Base-by-base conservation (phyloP, 2,113 vertebrate genomes). In the Clarias magur region DNA sequence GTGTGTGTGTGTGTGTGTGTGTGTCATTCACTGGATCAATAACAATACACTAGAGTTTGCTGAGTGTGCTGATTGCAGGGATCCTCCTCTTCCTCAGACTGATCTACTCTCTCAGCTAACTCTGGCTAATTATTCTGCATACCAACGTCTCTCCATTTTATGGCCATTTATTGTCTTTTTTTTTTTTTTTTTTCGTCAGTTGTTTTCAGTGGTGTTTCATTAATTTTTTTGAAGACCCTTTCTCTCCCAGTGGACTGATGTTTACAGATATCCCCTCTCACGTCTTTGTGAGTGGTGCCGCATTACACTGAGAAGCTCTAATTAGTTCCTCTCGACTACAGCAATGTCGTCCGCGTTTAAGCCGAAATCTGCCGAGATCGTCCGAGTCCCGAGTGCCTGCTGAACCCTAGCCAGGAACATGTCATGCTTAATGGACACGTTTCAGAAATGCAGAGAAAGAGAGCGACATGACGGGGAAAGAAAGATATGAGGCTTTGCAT, bases 261-360 rank as follows among this genome's bases (percentile, higher is more conserved):
- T 95, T 95, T 95, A 92, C 94, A 95, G 93, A 93, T 82, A 94
- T 93, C 86, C 94, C 91, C 93, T 89, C 87, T 88, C 16, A 89
- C 87, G 89, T 93, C 93, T 94, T 93, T 93, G 94, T 94, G 93
- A 92, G 93, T 92, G 90, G 93, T 93, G 93, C 93, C 90, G 88
- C 94, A 93, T 94, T 94, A 93, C 89, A 75, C 90, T 93, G 92
- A 92, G 91, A 93, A 94, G 93, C 92, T 72, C 87, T 92, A 90
- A 94, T 95, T 93, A 93, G 95, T 95, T 94, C 92, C 91, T 93
- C 91, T 85, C 84, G 93, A 93, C 92, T 92, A 93, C 93, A 93
- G 92, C 92, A 92, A 79, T 27, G 92, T 94, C 92, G 92, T 91
- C 90, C 91, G 92, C 92, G 89, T 94, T 93, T 93, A 91, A 91